A percentile compares a stretch with the other conserved stretches of the same genome.
Evolutionary conservation across 2,888 invertebrate genomes (phyloP).

Genomic region (Nebria brevicollis): DNA sequence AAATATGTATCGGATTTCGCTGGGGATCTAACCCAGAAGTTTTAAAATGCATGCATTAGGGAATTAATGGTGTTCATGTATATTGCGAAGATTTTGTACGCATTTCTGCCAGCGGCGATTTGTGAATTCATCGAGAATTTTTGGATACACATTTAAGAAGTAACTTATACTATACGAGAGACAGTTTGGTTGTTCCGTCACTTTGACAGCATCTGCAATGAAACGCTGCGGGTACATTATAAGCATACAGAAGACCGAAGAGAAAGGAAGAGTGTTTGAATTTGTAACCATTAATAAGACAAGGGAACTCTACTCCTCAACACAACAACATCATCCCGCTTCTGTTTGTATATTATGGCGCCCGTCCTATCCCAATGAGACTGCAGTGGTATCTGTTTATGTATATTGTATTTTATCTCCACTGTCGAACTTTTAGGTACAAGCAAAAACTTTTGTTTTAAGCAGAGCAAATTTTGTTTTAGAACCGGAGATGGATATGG

Average conservation of each 20-base stretch:
- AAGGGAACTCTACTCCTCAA: conserved; percentile 19
- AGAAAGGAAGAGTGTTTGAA: conserved; percentile 37
- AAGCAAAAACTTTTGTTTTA: not conserved
- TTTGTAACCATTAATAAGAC: conserved; percentile 41
- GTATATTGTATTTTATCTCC: not conserved
- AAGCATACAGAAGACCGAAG: not conserved
- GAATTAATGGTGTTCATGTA: no score
- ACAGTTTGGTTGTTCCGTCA: conserved; percentile 41
- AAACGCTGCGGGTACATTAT: conserved; percentile 29
- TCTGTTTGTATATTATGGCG: not conserved
- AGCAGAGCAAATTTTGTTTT: not conserved
- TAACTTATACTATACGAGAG: not conserved
- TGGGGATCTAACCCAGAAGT: no score
- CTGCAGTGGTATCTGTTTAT: not conserved
- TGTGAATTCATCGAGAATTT: conserved; percentile 25
- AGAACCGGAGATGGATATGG: not conserved
- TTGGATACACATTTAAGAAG: conserved; percentile 35
- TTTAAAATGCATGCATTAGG: no score
- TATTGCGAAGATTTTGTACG: no score
- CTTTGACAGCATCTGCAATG: conserved; percentile 41
- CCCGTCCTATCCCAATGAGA: not conserved
- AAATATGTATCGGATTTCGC: no score
- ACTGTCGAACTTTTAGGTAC: not conserved
- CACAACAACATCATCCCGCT: not conserved
- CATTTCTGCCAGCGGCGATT: conserved; percentile 21